A percentile compares a stretch with the other conserved stretches of the same genome.
Evolutionary conservation across 2,888 invertebrate species (phyloP).

Genomic region (Laspeyria flexula): DNA sequence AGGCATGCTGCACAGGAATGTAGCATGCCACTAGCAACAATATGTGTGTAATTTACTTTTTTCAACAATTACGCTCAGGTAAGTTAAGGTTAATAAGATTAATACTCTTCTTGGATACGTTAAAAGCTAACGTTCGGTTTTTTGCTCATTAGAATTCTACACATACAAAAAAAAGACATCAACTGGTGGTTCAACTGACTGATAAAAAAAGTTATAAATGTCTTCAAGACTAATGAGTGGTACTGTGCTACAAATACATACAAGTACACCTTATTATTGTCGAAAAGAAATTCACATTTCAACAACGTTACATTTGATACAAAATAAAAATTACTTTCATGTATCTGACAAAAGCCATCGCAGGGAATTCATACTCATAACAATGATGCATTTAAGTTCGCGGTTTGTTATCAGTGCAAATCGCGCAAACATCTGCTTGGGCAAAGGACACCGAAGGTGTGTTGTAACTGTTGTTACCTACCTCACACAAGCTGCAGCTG

Average conservation of each 20-base stretch:
- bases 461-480: constrained; percentile 32
- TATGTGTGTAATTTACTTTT: too few species aligned
- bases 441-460: constrained; percentile 34
- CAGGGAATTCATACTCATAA: not conserved
- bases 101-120: not conserved
- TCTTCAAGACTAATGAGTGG: constrained; percentile 6
- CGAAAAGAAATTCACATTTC: too few species aligned
- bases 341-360: not conserved
- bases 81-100: not conserved
- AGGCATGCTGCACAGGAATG: constrained; percentile 9
- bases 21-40: too few species aligned
- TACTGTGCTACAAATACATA: not conserved
- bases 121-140: constrained; percentile 7
- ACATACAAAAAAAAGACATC: constrained; percentile 12
- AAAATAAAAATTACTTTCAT: not conserved
- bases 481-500: constrained; percentile 64
- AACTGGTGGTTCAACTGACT: not conserved
- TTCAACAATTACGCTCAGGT: not conserved
- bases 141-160: constrained; percentile 8
- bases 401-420: constrained; percentile 31
- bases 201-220: constrained; percentile 10
- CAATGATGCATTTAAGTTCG: constrained; percentile 15
- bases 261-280: too few species aligned
- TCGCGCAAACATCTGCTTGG: constrained; percentile 37
- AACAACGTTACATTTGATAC: too few species aligned